These are phyloP conservation scores for Melieria picta DNA, from an alignment of 2,888 invertebrate species.

Conservation along the genomic window DNA sequence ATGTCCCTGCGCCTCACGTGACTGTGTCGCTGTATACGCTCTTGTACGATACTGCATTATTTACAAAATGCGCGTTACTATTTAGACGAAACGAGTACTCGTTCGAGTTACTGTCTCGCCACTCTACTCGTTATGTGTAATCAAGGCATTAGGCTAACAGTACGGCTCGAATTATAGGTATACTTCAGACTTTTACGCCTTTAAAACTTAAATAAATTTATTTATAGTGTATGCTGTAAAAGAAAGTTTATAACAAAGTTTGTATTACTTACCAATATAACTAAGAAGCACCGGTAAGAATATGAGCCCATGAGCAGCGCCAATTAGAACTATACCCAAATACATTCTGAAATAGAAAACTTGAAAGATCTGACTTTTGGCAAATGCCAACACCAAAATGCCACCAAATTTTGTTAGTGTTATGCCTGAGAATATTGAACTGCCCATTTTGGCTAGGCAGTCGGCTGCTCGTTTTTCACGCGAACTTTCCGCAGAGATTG, in stretches of 20 bases:
- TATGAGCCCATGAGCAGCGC: constrained; percentile 96
- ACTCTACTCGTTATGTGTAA: too few species aligned
- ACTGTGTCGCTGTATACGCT: too few species aligned
- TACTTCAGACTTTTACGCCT: neutral
- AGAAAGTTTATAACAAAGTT: neutral
- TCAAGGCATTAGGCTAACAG: too few species aligned
- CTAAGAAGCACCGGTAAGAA: constrained; percentile 97
- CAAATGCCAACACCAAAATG: constrained; percentile 94
- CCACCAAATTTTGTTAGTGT: constrained; percentile 98
- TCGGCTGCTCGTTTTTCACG: constrained; percentile 83
- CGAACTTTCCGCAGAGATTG: constrained; percentile 77
- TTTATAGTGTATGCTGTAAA: neutral
- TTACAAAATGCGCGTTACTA: too few species aligned
- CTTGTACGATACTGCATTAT: too few species aligned
- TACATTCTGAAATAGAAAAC: constrained; percentile 98
- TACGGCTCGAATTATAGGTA: too few species aligned
- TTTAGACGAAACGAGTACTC: too few species aligned
- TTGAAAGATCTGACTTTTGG: constrained; percentile 97
- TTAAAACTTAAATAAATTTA: neutral
- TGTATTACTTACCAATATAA: constrained; percentile 82
- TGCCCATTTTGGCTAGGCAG: constrained; percentile 90
- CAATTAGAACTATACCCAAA: constrained; percentile 95
- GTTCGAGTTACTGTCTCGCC: too few species aligned
- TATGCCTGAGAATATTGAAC: constrained; percentile 96
- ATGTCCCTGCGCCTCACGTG: too few species aligned